phyloP scores from a whole-genome alignment of 2,113 vertebrate species.

The Micromys minutus region DNA sequence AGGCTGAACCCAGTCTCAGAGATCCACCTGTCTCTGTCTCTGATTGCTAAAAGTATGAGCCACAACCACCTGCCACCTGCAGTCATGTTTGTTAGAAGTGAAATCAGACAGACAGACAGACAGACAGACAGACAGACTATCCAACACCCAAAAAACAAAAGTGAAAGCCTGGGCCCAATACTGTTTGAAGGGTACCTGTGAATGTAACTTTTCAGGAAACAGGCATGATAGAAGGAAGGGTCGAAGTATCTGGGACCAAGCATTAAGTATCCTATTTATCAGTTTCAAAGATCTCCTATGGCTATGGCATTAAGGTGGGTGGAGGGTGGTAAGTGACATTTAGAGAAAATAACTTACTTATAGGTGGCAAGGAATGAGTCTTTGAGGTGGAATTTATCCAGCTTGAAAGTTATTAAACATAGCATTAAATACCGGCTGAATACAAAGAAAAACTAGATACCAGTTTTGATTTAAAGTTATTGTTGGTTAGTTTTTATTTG shows the following conservation, averaged over 20 bases:
- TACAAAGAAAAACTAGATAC: neutral
- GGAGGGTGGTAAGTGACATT: neutral
- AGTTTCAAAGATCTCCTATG: neutral
- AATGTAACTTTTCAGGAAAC: neutral
- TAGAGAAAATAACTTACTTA: neutral
- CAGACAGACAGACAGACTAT: neutral
- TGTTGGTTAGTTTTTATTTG: neutral
- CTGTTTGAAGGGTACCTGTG: neutral
- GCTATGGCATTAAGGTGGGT: neutral
- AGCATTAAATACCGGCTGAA: conserved; percentile 8
- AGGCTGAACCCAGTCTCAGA: neutral
- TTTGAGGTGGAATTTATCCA: neutral
- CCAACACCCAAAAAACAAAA: no score
- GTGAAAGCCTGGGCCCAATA: neutral
- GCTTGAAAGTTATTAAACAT: conserved; percentile 20
- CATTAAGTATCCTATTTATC: conserved; percentile 20
- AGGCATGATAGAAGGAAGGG: neutral
- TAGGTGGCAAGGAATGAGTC: neutral
- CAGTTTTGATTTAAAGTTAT: neutral
- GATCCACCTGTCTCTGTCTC: neutral
- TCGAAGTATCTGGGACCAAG: neutral
- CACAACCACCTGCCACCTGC: neutral
- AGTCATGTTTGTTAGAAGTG: conserved; percentile 16
- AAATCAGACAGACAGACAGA: neutral
- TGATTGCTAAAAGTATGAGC: neutral